Percentiles rank a stretch among this genome's conserved stretches.
These are phyloP conservation scores for Hemaris fuciformis DNA, from an alignment of 2,888 invertebrate species.

Conservation along the genomic window DNA sequence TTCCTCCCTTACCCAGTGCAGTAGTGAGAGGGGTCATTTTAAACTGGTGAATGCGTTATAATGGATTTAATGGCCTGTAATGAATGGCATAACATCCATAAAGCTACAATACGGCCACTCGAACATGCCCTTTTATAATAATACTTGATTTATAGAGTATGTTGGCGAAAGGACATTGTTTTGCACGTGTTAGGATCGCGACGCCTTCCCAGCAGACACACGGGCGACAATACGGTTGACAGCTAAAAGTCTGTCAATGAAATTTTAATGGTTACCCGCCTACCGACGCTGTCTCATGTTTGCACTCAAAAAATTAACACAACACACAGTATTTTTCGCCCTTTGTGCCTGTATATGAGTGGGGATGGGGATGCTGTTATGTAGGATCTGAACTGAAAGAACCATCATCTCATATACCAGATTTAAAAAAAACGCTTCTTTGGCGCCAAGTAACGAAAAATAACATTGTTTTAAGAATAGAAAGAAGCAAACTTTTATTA, in stretches of 20 bases:
- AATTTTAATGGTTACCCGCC: constrained; percentile 15
- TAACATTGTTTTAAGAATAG: too few species aligned
- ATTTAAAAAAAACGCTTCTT: too few species aligned
- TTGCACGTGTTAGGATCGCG: constrained; percentile 69
- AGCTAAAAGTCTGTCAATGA: constrained; percentile 25
- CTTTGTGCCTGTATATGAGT: not conserved
- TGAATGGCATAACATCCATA: constrained; percentile 81
- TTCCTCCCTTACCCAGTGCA: constrained; percentile 34
- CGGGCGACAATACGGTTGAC: constrained; percentile 31
- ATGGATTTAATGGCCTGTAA: constrained; percentile 80
- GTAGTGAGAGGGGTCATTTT: constrained; percentile 37
- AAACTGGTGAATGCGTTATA: constrained; percentile 63
- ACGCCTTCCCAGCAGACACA: constrained; percentile 49
- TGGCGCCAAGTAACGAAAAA: too few species aligned
- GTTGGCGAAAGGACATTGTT: constrained; percentile 67
- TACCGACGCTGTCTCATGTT: not conserved
- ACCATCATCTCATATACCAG: too few species aligned
- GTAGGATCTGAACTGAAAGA: too few species aligned
- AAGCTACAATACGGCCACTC: constrained; percentile 77
- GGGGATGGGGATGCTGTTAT: too few species aligned
- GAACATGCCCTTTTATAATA: constrained; percentile 77
- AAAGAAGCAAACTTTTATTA: too few species aligned
- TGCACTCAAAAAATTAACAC: constrained; percentile 6
- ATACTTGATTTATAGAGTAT: constrained; percentile 73
- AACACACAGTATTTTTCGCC: not conserved